phyloP scores from a whole-genome alignment of 2,888 invertebrate species.

The Esperia sulphurella region DNA sequence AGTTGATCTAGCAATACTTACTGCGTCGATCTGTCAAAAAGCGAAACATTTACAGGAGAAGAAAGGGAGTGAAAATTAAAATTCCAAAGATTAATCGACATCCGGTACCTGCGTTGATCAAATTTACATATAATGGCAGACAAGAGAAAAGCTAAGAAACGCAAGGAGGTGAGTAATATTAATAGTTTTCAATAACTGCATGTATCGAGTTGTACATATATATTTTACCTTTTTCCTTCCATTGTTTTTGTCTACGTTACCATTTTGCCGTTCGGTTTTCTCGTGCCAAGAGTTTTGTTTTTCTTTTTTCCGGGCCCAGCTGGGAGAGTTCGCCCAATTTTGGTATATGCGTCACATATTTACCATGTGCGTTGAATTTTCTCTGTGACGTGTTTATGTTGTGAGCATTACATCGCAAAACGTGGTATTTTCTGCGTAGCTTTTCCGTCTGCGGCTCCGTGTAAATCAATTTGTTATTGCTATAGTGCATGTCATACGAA shows the following conservation, averaged over 20 bases:
- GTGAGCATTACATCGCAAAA: constrained; percentile 5
- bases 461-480: background rate
- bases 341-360: constrained; percentile 16
- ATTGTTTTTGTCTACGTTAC: constrained; percentile 26
- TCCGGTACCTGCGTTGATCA: constrained; percentile 48
- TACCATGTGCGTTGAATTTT: constrained; percentile 24
- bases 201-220: background rate
- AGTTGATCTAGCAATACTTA: too few relatives aligned
- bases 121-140: constrained; percentile 64
- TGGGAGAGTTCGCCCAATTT: constrained; percentile 11
- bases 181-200: background rate
- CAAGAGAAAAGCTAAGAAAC: constrained; percentile 72
- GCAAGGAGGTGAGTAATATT: constrained; percentile 60
- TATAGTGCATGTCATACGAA: too few relatives aligned
- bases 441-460: constrained; percentile 12
- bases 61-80: too few relatives aligned
- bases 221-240: constrained; percentile 9
- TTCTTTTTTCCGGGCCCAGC: constrained; percentile 6
- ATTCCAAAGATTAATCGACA: constrained; percentile 5
- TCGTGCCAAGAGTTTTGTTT: constrained; percentile 11
- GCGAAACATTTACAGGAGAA: too few relatives aligned
- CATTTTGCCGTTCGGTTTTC: constrained; percentile 23
- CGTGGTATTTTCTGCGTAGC: constrained; percentile 41
- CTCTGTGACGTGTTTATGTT: constrained; percentile 13
- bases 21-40: too few relatives aligned